These are phyloP conservation scores for Brienomyrus longianalis DNA, from an alignment of 2,113 vertebrate species.

Conservation along the genomic window DNA sequence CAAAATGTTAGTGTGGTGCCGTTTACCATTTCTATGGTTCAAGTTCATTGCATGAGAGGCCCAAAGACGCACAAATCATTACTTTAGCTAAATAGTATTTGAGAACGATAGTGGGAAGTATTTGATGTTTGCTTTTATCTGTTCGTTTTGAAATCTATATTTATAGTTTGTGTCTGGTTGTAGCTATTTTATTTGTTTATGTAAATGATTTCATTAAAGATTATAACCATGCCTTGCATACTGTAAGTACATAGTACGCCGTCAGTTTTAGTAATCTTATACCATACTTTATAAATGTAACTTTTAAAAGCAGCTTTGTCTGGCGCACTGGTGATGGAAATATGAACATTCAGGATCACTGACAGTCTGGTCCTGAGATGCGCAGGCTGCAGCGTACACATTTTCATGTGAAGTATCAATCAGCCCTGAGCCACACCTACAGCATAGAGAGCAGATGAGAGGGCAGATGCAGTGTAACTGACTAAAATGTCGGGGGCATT, in stretches of 20 bases:
- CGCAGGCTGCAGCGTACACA: not conserved
- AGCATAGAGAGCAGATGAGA: too few relatives aligned
- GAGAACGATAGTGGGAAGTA: not conserved
- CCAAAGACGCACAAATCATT: not conserved
- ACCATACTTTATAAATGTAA: not conserved
- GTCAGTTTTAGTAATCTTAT: not conserved
- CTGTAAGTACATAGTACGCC: not conserved
- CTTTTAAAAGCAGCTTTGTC: not conserved
- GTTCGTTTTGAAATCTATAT: not conserved
- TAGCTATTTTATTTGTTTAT: not conserved
- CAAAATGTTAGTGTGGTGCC: not conserved
- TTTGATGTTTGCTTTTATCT: not conserved
- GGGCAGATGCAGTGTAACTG: too few relatives aligned
- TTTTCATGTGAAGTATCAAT: not conserved
- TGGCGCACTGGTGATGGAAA: not conserved
- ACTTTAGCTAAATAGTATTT: not conserved
- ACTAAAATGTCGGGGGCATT: too few relatives aligned
- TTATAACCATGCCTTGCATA: not conserved
- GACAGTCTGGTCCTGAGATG: not conserved
- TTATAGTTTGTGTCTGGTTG: not conserved
- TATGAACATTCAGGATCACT: not conserved
- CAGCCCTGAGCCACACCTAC: not conserved
- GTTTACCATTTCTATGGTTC: not conserved
- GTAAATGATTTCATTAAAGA: not conserved
- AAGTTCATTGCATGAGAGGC: not conserved